These are phyloP conservation scores for Phainopepla nitens DNA, from an alignment of 2,113 vertebrate species.

Conservation along the genomic window DNA sequence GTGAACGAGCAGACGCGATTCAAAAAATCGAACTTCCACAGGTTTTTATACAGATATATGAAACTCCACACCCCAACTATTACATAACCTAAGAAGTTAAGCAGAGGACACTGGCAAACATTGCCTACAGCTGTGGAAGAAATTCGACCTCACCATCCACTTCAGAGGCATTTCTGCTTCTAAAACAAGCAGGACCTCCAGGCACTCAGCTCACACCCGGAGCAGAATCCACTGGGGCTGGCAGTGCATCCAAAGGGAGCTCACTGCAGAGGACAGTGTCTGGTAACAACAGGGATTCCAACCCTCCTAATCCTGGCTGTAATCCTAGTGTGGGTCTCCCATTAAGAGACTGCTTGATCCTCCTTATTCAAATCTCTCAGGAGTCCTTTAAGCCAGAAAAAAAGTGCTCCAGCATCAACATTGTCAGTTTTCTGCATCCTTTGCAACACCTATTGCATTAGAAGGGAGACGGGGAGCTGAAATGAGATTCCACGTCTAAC, in stretches of 20 bases:
- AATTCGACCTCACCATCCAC: neutral
- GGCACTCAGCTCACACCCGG: neutral
- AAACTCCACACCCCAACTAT: neutral
- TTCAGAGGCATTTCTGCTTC: neutral
- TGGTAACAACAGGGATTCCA: neutral
- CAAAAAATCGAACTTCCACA: neutral
- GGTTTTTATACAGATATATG: neutral
- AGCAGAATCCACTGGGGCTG: neutral
- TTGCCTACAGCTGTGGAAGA: neutral
- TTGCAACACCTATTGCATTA: neutral
- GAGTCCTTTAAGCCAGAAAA: neutral
- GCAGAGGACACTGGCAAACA: neutral
- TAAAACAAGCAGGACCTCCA: neutral
- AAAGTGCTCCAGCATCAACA: neutral
- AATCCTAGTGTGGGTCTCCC: neutral
- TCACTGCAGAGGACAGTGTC: neutral
- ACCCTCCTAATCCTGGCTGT: neutral
- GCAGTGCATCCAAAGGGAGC: neutral
- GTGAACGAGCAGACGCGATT: rapidly evolving
- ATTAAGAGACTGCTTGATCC: neutral
- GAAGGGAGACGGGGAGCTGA: neutral
- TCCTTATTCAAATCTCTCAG: neutral
- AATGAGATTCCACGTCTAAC: neutral
- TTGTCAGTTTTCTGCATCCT: neutral
- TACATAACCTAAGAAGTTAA: neutral